Conservation (phyloP, 35 echinoderm and acorn worm genomes). For the Hemicentrotus pulcherrimus region DNA sequence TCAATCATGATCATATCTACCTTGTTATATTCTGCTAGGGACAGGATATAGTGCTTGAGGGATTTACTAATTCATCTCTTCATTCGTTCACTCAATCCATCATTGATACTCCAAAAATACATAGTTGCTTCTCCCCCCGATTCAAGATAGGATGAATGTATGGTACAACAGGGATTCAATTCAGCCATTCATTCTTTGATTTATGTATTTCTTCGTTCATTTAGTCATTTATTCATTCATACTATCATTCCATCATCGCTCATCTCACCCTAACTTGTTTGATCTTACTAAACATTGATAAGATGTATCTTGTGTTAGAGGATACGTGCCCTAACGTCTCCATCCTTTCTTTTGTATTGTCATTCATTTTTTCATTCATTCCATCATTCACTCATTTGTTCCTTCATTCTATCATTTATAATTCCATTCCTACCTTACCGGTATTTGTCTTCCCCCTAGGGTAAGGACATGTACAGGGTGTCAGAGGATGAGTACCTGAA, state of each 20-base stretch:
- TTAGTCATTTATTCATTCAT: not conserved
- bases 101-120: too few species aligned
- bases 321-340: conserved; percentile 78
- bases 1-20: not conserved
- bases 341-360: not conserved
- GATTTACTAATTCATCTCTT: not conserved
- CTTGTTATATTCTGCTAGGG: not conserved
- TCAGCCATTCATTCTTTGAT: not conserved
- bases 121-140: too few species aligned
- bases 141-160: not conserved
- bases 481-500: conserved; percentile 91
- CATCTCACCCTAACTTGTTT: not conserved
- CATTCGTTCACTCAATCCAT: not conserved
- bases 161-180: too few species aligned
- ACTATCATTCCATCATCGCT: not conserved
- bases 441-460: conserved; percentile 55
- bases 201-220: not conserved
- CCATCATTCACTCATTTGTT: not conserved
- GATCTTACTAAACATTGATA: conserved; percentile 65
- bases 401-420: not conserved
- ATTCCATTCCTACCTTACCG: not conserved
- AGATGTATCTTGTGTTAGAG: conserved; percentile 98
- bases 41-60: not conserved
- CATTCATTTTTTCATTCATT: too few species aligned
- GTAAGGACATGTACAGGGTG: conserved; percentile 99